Evolutionary conservation across 2,113 vertebrate species (phyloP), one percentile per base, ranked within the genome.

Genomic region (Triplophysa rosa): DNA sequence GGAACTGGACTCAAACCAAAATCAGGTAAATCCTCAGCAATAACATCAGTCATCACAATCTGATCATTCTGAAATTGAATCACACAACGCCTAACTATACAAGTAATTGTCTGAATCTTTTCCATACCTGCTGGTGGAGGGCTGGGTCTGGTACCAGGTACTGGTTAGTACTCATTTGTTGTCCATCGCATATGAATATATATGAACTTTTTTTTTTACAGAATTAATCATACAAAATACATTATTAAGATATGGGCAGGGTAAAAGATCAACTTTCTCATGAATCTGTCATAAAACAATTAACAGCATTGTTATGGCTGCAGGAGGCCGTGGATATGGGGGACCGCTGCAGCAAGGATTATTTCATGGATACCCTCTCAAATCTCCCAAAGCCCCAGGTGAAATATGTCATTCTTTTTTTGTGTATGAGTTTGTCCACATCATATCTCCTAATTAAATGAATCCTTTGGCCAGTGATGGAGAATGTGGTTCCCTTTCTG

Each of bases 311-410:
- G 1, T 21, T 58, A 42, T 37, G 7, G 5, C 12, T 59, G 12
- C 16, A 76, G 73, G 73, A 21, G 61, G 73, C 0, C 59, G 61
- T 65, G 94, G 92, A 61, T 96, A 93, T 87, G 94, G 92, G 71
- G 95, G 93, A 68, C 94, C 24, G 1, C 82, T 92, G 87, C 93
- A 96, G 89, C 95, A 95, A 0, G 97, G 98, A 74, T 94, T 98
- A 19, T 97, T 98, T 71, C 92, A 97, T 69, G 98, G 98, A 80
- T 99, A 99, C 87, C 98, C 98, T 52, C 97, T 99, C 67, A 98
- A 96, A 91, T 92, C 96, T 59, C 98, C 98, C 83, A 97, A 97
- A 90, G 82, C 90, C 14, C 95, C 94, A 94, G 96, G 98, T 95
- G 90, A 91, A 86, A 4, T 1, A 63, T 56, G n/a, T 12, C 9